phyloP scores from a whole-genome alignment of 2,113 vertebrate species.

The Psephotus haematonotus region DNA sequence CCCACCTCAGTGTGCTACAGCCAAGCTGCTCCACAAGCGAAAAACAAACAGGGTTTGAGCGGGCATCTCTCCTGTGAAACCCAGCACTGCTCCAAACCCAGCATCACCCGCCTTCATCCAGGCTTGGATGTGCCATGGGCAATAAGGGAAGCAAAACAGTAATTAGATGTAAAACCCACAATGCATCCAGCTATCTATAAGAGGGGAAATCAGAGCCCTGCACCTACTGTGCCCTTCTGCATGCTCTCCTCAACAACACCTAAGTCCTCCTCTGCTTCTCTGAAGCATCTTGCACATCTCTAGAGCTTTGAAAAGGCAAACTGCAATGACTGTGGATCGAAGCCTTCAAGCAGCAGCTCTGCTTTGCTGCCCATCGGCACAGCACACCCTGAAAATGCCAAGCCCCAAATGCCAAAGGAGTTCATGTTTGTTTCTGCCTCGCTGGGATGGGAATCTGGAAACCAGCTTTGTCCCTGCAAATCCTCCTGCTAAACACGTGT shows the following conservation, averaged over 20 bases:
- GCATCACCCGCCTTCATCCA: rapidly evolving
- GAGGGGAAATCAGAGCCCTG: neutral
- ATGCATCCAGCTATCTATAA: neutral
- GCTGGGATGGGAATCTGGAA: neutral
- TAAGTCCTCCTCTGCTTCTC: neutral
- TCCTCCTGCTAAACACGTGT: neutral
- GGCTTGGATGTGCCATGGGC: neutral
- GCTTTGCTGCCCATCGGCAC: neutral
- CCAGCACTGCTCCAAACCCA: neutral
- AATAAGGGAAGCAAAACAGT: neutral
- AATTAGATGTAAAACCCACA: rapidly evolving
- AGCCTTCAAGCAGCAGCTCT: neutral
- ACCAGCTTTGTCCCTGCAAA: neutral
- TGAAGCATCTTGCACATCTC: neutral
- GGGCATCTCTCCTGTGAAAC: neutral
- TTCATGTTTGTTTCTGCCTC: rapidly evolving
- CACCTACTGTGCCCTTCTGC: neutral
- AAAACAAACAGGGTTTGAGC: neutral
- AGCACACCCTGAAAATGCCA: neutral
- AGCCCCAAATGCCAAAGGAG: neutral
- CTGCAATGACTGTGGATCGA: rapidly evolving
- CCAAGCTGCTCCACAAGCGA: neutral
- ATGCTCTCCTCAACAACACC: rapidly evolving
- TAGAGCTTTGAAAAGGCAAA: neutral
- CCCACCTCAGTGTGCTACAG: rapidly evolving